These are phyloP conservation scores for Solea senegalensis DNA, from an alignment of 2,113 vertebrate species.

Conservation along the genomic window DNA sequence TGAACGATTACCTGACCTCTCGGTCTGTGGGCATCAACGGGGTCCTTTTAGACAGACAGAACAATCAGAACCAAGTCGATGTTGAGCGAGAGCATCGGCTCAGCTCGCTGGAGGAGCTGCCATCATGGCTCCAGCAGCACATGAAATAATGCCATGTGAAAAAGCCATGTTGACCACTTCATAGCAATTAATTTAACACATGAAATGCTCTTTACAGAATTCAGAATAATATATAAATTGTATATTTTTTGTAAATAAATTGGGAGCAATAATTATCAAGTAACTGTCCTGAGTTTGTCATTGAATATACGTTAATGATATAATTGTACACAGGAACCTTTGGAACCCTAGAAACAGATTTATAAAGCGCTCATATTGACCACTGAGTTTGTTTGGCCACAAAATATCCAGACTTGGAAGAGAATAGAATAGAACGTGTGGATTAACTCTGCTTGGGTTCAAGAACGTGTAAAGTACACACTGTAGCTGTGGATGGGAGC, in stretches of 20 bases:
- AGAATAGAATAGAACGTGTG: no score
- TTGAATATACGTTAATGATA: no score
- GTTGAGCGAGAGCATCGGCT: constrained; percentile 73
- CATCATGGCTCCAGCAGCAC: constrained; percentile 60
- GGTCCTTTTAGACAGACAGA: constrained; percentile 80
- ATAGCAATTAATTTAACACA: neutral
- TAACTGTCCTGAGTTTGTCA: no score
- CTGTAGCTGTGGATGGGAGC: neutral
- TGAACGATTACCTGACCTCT: constrained; percentile 86
- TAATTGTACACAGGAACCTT: no score
- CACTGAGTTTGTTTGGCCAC: no score
- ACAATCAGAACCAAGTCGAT: constrained; percentile 22
- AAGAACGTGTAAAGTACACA: no score
- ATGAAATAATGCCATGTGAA: constrained; percentile 30
- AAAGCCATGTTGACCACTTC: no score
- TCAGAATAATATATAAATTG: constrained; percentile 2
- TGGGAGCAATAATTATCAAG: neutral
- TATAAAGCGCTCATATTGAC: no score
- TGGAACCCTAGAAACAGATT: no score
- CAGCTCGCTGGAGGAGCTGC: constrained; percentile 74
- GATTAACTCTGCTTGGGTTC: no score
- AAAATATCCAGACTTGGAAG: no score
- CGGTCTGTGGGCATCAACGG: constrained; percentile 85
- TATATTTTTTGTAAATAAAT: constrained; percentile 7
- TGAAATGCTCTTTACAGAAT: neutral